Conservation (phyloP, 2,113 vertebrate species). For the Menura novaehollandiae region DNA sequence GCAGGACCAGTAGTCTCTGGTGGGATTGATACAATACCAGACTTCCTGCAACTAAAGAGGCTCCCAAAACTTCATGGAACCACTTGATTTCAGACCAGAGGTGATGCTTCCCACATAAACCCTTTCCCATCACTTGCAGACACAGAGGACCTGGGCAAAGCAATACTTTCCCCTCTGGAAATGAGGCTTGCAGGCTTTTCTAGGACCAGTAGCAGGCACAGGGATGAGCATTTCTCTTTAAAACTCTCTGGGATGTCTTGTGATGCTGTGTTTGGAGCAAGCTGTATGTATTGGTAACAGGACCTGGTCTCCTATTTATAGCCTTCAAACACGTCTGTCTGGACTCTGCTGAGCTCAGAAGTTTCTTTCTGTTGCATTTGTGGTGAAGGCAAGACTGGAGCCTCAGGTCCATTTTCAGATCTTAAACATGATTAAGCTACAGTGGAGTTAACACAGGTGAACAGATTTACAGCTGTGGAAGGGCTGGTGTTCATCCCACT, state of each 20-base stretch:
- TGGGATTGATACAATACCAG: neutral
- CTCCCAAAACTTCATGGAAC: neutral
- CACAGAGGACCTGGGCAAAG: neutral
- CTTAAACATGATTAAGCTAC: neutral
- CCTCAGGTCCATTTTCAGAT: neutral
- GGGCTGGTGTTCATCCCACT: neutral
- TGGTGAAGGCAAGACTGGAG: neutral
- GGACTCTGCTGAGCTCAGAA: neutral
- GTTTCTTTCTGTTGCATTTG: neutral
- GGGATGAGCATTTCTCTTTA: neutral
- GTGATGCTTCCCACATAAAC: neutral
- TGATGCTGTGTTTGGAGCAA: neutral
- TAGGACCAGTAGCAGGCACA: neutral
- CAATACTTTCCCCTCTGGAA: neutral
- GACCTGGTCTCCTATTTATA: neutral
- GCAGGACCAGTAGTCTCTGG: neutral
- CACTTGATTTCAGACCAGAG: neutral
- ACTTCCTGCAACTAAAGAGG: neutral
- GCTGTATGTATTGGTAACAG: rapidly evolving
- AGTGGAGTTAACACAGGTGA: neutral
- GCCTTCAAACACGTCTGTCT: rapidly evolving
- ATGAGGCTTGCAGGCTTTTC: neutral
- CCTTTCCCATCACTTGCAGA: neutral
- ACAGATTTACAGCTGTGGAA: neutral
- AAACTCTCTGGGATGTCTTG: neutral